Conservation (phyloP, 1,140 invertebrate genomes). For the Druon quercuslanigerum region DNA sequence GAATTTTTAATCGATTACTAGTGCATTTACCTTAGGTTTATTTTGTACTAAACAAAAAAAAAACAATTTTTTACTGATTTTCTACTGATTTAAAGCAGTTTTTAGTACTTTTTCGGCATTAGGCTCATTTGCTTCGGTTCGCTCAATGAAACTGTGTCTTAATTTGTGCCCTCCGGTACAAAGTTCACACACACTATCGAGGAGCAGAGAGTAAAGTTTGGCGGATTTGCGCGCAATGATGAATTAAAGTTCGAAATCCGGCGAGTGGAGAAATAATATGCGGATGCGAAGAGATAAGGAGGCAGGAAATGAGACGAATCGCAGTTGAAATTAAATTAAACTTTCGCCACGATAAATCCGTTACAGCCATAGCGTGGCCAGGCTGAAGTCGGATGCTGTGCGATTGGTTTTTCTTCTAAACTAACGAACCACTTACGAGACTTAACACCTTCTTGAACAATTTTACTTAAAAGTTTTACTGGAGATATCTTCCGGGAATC, state of each 20-base stretch:
- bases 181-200: conserved; percentile 3
- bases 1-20: too few relatives aligned
- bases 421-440: conserved; percentile 27
- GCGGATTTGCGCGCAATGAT: conserved; percentile 15
- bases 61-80: too few relatives aligned
- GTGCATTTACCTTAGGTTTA: too few relatives aligned
- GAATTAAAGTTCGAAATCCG: conserved; percentile 29
- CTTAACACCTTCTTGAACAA: conserved; percentile 18
- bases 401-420: conserved; percentile 25
- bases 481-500: background rate
- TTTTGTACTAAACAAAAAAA: too few relatives aligned
- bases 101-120: background rate
- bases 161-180: background rate
- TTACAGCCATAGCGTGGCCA: conserved; percentile 29
- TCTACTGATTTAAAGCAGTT: background rate
- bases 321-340: conserved; percentile 55
- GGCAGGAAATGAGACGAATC: conserved; percentile 43
- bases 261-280: conserved; percentile 36
- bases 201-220: conserved; percentile 4
- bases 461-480: conserved; percentile 22
- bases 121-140: background rate
- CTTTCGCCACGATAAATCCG: conserved; percentile 48
- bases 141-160: background rate
- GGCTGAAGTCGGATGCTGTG: conserved; percentile 22
- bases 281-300: conserved; percentile 38